These are phyloP conservation scores for Athene noctua DNA, from an alignment of 2,113 vertebrate species.

Conservation along the genomic window DNA sequence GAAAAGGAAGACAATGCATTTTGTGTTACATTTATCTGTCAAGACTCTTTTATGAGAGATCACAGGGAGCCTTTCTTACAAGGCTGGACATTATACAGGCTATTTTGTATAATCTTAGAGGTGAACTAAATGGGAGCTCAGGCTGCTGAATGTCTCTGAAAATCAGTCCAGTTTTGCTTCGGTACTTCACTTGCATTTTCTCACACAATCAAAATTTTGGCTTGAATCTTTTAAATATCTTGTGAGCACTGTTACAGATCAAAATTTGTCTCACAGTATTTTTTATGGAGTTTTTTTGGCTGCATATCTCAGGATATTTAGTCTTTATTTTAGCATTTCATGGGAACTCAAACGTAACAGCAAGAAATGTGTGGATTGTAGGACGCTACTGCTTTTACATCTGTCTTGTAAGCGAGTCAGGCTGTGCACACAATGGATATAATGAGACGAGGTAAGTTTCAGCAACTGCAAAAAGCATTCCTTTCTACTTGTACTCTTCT, in stretches of 20 bases:
- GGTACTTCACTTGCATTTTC: background rate
- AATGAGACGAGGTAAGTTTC: background rate
- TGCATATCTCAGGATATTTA: background rate
- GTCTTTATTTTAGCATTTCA: background rate
- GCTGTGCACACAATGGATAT: background rate
- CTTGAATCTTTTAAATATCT: background rate
- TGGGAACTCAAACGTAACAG: background rate
- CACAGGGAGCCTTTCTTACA: background rate
- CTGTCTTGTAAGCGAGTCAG: background rate
- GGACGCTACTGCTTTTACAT: background rate
- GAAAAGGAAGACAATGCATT: background rate
- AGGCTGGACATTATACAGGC: background rate
- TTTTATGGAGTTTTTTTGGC: background rate
- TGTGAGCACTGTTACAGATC: background rate
- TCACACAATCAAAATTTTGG: background rate
- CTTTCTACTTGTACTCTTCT: background rate
- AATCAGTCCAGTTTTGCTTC: background rate
- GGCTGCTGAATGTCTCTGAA: background rate
- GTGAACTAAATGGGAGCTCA: background rate
- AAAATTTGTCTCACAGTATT: background rate
- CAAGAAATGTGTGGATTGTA: background rate
- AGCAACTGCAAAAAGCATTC: background rate
- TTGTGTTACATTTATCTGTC: constrained; percentile 5
- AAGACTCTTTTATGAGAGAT: background rate
- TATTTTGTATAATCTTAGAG: constrained; percentile 6